Percentiles rank a stretch among this genome's conserved stretches.
Evolutionary conservation across 1,140 invertebrate genomes (phyloP).

Genomic region (Sinella curviseta): DNA sequence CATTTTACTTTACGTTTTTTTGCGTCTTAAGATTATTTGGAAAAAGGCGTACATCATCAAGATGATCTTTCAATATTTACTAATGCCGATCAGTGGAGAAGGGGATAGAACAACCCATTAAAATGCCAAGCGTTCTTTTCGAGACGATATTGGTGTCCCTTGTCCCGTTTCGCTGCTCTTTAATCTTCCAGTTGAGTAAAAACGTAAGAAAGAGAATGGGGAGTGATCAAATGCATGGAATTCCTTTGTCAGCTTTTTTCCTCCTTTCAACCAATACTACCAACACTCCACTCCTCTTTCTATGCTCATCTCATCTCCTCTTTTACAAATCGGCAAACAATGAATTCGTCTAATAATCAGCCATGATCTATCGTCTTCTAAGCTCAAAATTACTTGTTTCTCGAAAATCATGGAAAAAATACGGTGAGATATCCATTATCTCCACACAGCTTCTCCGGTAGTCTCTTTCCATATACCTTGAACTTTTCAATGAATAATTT

Average conservation of each 20-base stretch:
- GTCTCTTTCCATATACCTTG: too few relatives aligned
- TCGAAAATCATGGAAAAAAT: too few relatives aligned
- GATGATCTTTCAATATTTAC: too few relatives aligned
- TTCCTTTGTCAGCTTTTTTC: not conserved
- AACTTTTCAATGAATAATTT: too few relatives aligned
- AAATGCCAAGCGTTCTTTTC: not conserved
- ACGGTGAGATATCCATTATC: too few relatives aligned
- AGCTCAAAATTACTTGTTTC: too few relatives aligned
- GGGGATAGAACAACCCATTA: not conserved
- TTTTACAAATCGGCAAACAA: not conserved
- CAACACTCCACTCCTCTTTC: too few relatives aligned
- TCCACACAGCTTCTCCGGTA: too few relatives aligned
- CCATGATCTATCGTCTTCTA: too few relatives aligned
- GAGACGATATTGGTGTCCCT: not conserved
- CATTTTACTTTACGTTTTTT: not conserved
- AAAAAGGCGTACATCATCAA: too few relatives aligned
- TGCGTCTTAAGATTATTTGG: too few relatives aligned
- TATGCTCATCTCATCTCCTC: not conserved
- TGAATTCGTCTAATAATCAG: too few relatives aligned
- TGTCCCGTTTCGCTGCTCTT: not conserved
- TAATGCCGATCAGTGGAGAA: not conserved
- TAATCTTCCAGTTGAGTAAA: not conserved
- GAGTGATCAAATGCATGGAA: not conserved
- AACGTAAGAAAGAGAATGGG: not conserved
- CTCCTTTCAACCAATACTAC: not conserved